Percentiles rank a stretch among this genome's conserved stretches.
Evolutionary conservation across 2,113 vertebrate genomes (phyloP).

Genomic region (Piaya cayana): DNA sequence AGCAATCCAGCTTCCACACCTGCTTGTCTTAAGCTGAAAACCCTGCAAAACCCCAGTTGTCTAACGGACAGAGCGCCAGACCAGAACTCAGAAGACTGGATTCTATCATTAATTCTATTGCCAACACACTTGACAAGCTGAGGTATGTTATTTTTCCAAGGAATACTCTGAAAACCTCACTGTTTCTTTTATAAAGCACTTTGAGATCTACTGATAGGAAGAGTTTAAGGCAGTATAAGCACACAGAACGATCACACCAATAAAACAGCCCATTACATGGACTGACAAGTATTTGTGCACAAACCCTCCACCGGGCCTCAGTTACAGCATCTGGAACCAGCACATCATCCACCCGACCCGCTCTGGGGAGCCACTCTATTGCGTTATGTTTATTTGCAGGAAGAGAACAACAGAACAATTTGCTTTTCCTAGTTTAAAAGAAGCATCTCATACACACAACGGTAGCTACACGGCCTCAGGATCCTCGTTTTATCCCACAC

Average conservation of each 20-base stretch:
- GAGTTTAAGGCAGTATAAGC: neutral
- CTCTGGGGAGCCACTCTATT: neutral
- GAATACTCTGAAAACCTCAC: neutral
- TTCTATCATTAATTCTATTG: neutral
- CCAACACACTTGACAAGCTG: neutral
- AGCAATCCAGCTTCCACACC: neutral
- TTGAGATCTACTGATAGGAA: conserved; percentile 40
- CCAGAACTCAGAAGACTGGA: neutral
- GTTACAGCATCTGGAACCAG: neutral
- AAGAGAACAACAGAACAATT: neutral
- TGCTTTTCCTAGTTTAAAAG: neutral
- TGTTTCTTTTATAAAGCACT: conserved; percentile 67
- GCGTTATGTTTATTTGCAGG: neutral
- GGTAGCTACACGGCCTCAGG: neutral
- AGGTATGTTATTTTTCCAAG: neutral
- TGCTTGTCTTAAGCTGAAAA: neutral
- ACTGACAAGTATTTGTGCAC: neutral
- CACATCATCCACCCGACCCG: neutral
- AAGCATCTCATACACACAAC: rapidly evolving
- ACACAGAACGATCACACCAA: neutral
- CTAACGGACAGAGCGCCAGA: neutral
- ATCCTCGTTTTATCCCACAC: conserved; percentile 17
- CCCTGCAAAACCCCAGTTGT: neutral
- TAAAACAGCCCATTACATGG: rapidly evolving
- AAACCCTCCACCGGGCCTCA: neutral